These are phyloP conservation scores for Sarcophilus harrisii DNA, from an alignment of 2,797 vertebrate species.

Conservation along the genomic window DNA sequence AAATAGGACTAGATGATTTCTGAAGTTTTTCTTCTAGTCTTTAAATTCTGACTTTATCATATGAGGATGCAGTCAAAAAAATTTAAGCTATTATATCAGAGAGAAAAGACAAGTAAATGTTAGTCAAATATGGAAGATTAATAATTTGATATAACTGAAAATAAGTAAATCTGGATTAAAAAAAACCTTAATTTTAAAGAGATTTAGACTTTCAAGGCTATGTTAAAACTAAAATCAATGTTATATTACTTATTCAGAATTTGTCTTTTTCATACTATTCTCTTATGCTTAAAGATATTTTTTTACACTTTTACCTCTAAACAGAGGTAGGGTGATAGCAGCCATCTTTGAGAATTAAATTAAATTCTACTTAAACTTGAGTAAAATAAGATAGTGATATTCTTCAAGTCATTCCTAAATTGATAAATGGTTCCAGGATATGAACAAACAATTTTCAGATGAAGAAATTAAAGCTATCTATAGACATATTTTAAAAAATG, in stretches of 20 bases:
- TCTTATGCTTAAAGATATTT: background rate
- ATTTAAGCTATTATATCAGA: background rate
- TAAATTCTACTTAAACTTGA: constrained; percentile 6
- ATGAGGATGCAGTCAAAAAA: background rate
- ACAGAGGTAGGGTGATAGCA: no score
- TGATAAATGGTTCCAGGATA: no score
- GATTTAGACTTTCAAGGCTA: background rate
- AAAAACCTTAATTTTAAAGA: background rate
- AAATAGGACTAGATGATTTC: background rate
- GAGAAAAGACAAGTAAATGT: background rate
- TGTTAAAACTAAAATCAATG: background rate
- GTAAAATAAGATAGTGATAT: background rate
- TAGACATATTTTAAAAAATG: no score
- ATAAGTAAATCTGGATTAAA: background rate
- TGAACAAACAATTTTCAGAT: no score
- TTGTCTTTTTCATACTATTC: background rate
- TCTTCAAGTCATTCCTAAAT: background rate
- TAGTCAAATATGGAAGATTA: background rate
- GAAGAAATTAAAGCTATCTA: no score
- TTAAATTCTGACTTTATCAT: background rate
- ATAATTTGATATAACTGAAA: background rate
- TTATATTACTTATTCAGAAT: background rate
- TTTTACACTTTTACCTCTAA: background rate
- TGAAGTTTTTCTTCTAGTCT: background rate
- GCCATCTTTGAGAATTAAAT: background rate